Percentiles rank a stretch among this genome's conserved stretches.
These are phyloP conservation scores for Podarcis muralis DNA, from an alignment of 2,113 vertebrate genomes.

Conservation along the genomic window DNA sequence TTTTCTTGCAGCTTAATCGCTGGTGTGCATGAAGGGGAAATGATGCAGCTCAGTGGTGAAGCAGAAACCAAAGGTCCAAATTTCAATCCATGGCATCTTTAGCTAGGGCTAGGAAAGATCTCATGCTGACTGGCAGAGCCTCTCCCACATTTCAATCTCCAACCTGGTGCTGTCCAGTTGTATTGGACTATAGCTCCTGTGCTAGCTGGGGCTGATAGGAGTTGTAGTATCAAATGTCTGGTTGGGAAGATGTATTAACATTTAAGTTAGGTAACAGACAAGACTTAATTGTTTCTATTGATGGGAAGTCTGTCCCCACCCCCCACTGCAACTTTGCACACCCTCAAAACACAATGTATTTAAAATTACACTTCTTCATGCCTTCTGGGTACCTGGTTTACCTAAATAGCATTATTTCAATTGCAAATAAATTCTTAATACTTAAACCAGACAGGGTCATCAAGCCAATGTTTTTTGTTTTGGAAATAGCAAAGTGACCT, in stretches of 20 bases:
- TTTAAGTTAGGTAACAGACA: neutral
- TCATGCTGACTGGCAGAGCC: neutral
- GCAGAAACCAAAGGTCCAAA: neutral
- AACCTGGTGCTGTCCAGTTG: neutral
- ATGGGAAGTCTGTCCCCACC: neutral
- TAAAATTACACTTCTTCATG: neutral
- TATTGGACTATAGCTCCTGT: neutral
- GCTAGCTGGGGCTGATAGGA: neutral
- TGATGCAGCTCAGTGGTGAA: neutral
- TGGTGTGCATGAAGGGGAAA: neutral
- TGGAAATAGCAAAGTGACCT: constrained; percentile 25
- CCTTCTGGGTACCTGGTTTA: neutral
- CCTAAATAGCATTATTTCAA: neutral
- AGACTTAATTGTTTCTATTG: neutral
- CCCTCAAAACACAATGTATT: neutral
- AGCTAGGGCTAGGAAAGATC: neutral
- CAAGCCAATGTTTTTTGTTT: neutral
- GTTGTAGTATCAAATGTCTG: neutral
- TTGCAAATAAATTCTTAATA: neutral
- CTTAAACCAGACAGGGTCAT: neutral
- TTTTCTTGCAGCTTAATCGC: neutral
- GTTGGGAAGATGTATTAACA: neutral
- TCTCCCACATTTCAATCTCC: neutral
- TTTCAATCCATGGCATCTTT: neutral
- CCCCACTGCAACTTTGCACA: too few species aligned